A percentile compares a stretch with the other conserved stretches of the same genome.
Evolutionary conservation across 2,113 vertebrate genomes (phyloP).

Genomic region (Nymphicus hollandicus): DNA sequence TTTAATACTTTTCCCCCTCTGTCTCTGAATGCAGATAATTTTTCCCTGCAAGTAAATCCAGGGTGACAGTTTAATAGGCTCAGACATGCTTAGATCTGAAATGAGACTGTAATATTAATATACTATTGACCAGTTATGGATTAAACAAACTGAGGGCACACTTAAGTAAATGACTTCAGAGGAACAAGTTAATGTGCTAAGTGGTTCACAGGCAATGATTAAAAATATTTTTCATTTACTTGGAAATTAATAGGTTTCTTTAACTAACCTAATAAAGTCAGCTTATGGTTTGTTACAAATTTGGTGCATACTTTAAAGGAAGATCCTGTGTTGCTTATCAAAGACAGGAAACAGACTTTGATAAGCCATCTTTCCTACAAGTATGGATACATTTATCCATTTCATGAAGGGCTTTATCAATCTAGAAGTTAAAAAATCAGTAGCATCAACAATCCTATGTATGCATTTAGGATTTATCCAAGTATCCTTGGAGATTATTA

Average conservation of each 20-base stretch:
- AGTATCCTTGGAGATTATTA: neutral
- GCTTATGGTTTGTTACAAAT: constrained; percentile 3
- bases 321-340: neutral
- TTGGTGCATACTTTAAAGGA: neutral
- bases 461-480: neutral
- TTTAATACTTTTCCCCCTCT: constrained; percentile 71
- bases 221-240: constrained; percentile 70
- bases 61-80: constrained; percentile 82
- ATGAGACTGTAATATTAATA: constrained; percentile 81
- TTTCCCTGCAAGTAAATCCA: constrained; percentile 77
- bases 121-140: constrained; percentile 78
- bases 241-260: constrained; percentile 68
- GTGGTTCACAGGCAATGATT: constrained; percentile 56
- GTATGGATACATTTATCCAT: neutral
- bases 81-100: constrained; percentile 74
- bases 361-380: neutral
- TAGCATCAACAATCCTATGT: neutral
- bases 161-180: constrained; percentile 69
- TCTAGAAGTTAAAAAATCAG: neutral
- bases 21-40: constrained; percentile 69
- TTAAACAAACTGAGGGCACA: constrained; percentile 66
- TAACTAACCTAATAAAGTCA: constrained; percentile 71
- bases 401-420: neutral
- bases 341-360: neutral
- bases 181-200: constrained; percentile 67